Base-by-base conservation (phyloP, 1,140 invertebrate species). In the Bicyclus anynana region DNA sequence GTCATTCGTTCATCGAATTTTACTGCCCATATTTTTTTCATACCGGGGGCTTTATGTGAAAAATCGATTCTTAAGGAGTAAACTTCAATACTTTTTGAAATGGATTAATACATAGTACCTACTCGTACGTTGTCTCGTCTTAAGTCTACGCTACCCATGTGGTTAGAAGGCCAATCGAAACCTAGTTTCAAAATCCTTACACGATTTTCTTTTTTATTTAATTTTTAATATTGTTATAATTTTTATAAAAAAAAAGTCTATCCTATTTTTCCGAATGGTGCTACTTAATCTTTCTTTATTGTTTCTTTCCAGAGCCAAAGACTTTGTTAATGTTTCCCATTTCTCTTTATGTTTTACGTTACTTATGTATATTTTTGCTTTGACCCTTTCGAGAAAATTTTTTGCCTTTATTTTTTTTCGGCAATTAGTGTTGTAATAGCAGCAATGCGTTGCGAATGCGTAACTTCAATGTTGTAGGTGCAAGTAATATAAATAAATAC, bases 401-500 rank as follows among this genome's bases (percentile, higher is more conserved):
- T n/a, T n/a, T 62, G 72, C 77, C 76, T 75, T 79, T 70, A 57
- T 70, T 64, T 72, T 76, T 72, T 74, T 67, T 70, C 76, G 79
- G 79, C 80, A 80, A 47, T 20, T 47, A 47, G 21, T 47, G 21
- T 26, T 26, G 20, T 26, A 47, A 47, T 47, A 7, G 26, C 44
- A 27, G 27, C 20, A 47, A 6, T 20, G 17, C 67, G 56, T 66
- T 62, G 66, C 61, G 75, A 47, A 6, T 20, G 17, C 67, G 56
- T 65, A 64, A 67, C 61, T 76, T 79, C 57, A 70, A 81, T 86
- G 80, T 80, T 77, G 76, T 83, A 84, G 80, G 78, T 87, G 83
- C 81, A 80, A 83, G 79, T 87, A 83, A 78, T 80, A 76, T 82
- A 84, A n/a, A 84, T 87, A 87, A 84, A 82, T 84, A 77, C 72